Evolutionary conservation across 2,113 vertebrate species (phyloP).

Genomic region (Eleginops maclovinus): DNA sequence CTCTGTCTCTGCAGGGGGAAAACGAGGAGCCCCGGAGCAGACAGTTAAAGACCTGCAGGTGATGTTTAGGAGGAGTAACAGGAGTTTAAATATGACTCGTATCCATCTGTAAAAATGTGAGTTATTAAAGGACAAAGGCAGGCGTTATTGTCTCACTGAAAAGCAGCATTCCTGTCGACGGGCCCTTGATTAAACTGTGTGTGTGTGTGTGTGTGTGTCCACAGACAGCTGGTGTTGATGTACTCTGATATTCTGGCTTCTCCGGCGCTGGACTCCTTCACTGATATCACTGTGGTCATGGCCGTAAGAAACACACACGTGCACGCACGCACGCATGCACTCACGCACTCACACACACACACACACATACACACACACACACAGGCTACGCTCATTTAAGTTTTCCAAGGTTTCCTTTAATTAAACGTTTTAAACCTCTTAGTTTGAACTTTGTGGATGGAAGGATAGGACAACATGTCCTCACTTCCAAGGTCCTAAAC

Average conservation of each 20-base stretch:
- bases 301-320: slow-evolving; percentile 84
- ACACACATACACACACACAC: not conserved
- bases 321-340: slow-evolving; percentile 7
- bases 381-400: not conserved
- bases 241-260: slow-evolving; percentile 86
- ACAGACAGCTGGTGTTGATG: slow-evolving; percentile 86
- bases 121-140: not conserved
- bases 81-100: no score
- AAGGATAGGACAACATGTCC: not conserved
- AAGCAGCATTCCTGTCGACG: not conserved
- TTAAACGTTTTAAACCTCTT: no score
- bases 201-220: slow-evolving; percentile 9
- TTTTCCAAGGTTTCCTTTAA: no score
- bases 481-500: not conserved
- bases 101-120: no score
- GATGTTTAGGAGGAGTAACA: no score
- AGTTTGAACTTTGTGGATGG: not conserved
- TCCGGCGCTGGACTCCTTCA: slow-evolving; percentile 85
- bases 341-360: slow-evolving; percentile 3
- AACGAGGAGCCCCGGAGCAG: slow-evolving; percentile 79
- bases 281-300: slow-evolving; percentile 87
- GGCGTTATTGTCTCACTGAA: not conserved
- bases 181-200: slow-evolving; percentile 30
- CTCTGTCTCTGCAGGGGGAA: slow-evolving; percentile 71
- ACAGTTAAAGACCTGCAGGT: slow-evolving; percentile 90